phyloP scores from a whole-genome alignment of 2,113 vertebrate genomes.

The Microtus ochrogaster region DNA sequence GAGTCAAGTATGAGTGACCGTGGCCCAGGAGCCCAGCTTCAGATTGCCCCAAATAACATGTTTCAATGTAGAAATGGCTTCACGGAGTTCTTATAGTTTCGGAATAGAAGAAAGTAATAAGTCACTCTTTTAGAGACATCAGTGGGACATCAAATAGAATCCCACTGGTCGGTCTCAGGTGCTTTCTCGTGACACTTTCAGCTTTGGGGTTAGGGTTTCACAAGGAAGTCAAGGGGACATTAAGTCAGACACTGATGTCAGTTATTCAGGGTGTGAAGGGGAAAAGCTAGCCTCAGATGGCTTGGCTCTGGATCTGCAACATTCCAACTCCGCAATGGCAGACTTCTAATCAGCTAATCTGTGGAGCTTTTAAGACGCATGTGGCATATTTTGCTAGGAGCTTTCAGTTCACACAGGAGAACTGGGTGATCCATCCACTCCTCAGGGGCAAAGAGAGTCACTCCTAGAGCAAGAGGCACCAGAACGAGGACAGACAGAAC shows the following conservation, averaged over 20 bases:
- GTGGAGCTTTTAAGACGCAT: neutral
- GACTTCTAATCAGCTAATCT: neutral
- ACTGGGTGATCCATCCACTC: accelerated
- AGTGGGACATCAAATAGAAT: neutral
- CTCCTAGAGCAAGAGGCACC: neutral
- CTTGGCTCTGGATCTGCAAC: neutral
- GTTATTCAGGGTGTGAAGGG: neutral
- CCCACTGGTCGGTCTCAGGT: too few species aligned
- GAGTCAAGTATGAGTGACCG: neutral
- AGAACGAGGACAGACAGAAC: neutral
- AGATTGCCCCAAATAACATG: neutral
- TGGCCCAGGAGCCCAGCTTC: neutral
- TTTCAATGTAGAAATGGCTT: neutral
- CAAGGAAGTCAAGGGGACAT: neutral
- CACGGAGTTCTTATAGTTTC: neutral
- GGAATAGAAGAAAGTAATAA: neutral
- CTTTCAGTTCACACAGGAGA: neutral
- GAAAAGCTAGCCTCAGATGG: neutral
- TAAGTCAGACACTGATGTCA: neutral
- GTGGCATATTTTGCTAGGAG: neutral
- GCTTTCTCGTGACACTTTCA: neutral
- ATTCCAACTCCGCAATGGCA: neutral
- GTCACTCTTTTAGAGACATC: too few species aligned
- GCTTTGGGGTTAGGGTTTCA: neutral
- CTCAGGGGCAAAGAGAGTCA: neutral